These are phyloP conservation scores for Cranoglanis bouderius DNA, from an alignment of 2,113 vertebrate species.

Conservation along the genomic window DNA sequence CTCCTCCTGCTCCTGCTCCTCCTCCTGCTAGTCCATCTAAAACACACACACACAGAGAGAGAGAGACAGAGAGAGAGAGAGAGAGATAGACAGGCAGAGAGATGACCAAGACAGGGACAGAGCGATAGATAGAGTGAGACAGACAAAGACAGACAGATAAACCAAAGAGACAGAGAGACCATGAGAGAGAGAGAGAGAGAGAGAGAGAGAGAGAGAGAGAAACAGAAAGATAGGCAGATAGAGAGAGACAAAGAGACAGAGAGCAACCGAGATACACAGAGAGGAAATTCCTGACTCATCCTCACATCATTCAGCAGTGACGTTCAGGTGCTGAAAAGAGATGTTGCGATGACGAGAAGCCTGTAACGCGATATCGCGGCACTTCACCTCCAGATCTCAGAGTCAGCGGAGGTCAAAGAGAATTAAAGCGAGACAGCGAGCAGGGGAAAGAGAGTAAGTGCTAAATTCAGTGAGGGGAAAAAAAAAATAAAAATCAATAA, in stretches of 20 bases:
- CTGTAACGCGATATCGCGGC: conserved; percentile 33
- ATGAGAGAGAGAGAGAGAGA: not conserved
- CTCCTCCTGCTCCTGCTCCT: conserved; percentile 35
- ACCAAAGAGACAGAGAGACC: not conserved
- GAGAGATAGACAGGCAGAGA: not conserved
- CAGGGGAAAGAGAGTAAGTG: not conserved
- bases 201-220: not conserved
- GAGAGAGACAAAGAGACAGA: not conserved
- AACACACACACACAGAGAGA: not conserved
- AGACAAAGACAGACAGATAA: not conserved
- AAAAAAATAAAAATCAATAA: not conserved
- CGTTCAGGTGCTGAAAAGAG: not conserved
- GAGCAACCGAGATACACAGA: not conserved
- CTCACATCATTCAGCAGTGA: not conserved
- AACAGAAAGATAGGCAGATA: not conserved
- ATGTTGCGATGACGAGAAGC: conserved; percentile 16
- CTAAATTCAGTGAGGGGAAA: conserved; percentile 28
- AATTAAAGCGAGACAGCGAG: conserved; percentile 23
- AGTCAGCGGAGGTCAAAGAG: conserved; percentile 24
- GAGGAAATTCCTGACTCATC: not conserved
- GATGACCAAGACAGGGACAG: too few relatives aligned
- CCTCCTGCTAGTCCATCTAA: conserved; percentile 31
- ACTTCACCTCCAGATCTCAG: not conserved
- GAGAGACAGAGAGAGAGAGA: not conserved
- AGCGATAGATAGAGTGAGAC: not conserved